A percentile compares a stretch with the other conserved stretches of the same genome.
Evolutionary conservation across 2,888 invertebrate species (phyloP).

Genomic region (Lithosia quadra): DNA sequence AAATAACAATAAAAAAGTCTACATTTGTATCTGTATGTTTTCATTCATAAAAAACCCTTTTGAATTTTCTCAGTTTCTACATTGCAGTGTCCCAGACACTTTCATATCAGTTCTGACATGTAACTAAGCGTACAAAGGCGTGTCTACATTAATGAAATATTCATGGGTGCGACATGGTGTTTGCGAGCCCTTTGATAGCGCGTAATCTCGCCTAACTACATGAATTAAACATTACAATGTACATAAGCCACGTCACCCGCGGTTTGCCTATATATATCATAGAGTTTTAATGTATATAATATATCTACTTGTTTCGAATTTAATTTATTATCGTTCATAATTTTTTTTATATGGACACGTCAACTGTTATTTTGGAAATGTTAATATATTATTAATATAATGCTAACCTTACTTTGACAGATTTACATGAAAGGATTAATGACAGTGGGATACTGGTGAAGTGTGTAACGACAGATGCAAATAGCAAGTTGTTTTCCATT

Average conservation of each 20-base stretch:
- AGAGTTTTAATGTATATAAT: slow-evolving; percentile 30
- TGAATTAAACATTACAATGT: slow-evolving; percentile 66
- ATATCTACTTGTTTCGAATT: slow-evolving; percentile 7
- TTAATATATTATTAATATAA: too few relatives aligned
- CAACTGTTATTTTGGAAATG: not conserved
- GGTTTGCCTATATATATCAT: slow-evolving; percentile 24
- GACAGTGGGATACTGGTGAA: not conserved
- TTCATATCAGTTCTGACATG: not conserved
- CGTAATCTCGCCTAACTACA: slow-evolving; percentile 59
- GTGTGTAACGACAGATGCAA: too few relatives aligned
- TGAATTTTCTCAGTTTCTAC: not conserved
- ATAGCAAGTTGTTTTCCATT: not conserved
- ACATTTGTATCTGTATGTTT: not conserved
- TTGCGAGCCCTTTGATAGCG: slow-evolving; percentile 59
- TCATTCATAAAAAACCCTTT: not conserved
- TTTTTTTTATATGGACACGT: too few relatives aligned
- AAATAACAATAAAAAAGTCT: too few relatives aligned
- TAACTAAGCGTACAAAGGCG: slow-evolving; percentile 19
- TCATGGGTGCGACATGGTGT: slow-evolving; percentile 56
- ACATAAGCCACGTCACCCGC: slow-evolving; percentile 26
- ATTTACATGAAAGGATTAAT: not conserved
- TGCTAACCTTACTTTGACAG: too few relatives aligned
- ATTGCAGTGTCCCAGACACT: not conserved
- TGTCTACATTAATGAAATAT: slow-evolving; percentile 61
- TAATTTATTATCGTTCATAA: not conserved